Conservation (phyloP, 2,113 vertebrate genomes). For the Rhipidura dahli region DNA sequence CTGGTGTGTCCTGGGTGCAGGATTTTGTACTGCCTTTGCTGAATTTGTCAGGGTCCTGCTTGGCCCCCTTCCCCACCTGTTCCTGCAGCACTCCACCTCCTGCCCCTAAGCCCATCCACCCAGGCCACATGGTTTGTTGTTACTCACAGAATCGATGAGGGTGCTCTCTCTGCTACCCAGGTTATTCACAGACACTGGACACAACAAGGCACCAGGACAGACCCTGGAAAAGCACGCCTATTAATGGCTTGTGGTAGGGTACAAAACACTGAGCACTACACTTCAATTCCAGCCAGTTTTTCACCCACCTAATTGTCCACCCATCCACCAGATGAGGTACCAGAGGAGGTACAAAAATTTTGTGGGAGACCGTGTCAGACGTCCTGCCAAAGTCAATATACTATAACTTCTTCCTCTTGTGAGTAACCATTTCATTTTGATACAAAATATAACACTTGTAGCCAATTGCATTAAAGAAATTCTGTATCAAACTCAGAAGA, state of each 20-base stretch:
- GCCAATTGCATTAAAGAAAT: background rate
- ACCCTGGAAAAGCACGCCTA: rapidly evolving
- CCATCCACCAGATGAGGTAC: background rate
- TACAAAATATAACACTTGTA: background rate
- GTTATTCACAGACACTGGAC: background rate
- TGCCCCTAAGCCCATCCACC: background rate
- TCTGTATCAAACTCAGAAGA: background rate
- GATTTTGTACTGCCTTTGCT: background rate
- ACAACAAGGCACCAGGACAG: background rate
- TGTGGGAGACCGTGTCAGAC: background rate
- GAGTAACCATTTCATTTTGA: background rate
- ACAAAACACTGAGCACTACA: background rate
- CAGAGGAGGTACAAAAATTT: background rate
- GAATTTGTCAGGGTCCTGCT: background rate
- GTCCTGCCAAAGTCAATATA: background rate
- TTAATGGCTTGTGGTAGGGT: background rate
- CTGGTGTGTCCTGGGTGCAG: background rate
- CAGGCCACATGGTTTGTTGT: background rate
- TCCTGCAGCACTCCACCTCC: background rate
- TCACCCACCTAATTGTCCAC: background rate
- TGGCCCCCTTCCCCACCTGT: background rate
- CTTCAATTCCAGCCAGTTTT: background rate
- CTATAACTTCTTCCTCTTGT: background rate
- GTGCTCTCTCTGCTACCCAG: background rate
- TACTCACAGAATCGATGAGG: background rate